Evolutionary conservation across 1,140 invertebrate species (phyloP).

Genomic region (Melitaea cinxia): DNA sequence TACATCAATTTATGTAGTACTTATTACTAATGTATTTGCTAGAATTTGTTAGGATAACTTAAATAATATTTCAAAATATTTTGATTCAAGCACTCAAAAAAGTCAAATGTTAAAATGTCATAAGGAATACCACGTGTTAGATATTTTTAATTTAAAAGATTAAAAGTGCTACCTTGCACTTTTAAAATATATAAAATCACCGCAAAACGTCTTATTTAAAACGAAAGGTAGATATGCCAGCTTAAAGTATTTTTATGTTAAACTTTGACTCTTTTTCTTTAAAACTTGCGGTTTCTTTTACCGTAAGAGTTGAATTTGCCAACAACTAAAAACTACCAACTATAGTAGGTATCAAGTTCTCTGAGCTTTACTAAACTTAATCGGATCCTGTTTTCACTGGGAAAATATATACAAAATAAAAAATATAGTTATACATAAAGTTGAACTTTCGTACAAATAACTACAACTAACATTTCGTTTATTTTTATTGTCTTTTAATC

Average conservation of each 20-base stretch:
- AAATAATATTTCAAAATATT: too few relatives aligned
- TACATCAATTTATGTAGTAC: too few relatives aligned
- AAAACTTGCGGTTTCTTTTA: constrained; percentile 15
- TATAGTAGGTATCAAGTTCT: constrained; percentile 29
- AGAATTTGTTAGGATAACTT: too few relatives aligned
- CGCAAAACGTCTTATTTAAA: neutral
- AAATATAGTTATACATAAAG: neutral
- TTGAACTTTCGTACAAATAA: neutral
- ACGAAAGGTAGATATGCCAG: neutral
- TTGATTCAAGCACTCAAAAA: too few relatives aligned
- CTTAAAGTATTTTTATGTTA: neutral
- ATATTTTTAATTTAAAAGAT: too few relatives aligned
- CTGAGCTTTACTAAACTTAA: constrained; percentile 26
- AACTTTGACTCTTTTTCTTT: constrained; percentile 10
- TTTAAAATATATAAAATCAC: neutral
- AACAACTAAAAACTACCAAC: constrained; percentile 27
- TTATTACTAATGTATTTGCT: too few relatives aligned
- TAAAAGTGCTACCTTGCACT: neutral
- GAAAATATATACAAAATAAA: constrained; percentile 18
- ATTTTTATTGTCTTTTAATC: neutral
- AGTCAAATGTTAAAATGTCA: too few relatives aligned
- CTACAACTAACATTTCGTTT: neutral
- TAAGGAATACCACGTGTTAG: too few relatives aligned
- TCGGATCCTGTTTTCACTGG: constrained; percentile 22
- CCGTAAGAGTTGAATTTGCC: constrained; percentile 1